Base-by-base conservation (phyloP, 1,140 invertebrate species). In the Pseudoatta argentina region DNA sequence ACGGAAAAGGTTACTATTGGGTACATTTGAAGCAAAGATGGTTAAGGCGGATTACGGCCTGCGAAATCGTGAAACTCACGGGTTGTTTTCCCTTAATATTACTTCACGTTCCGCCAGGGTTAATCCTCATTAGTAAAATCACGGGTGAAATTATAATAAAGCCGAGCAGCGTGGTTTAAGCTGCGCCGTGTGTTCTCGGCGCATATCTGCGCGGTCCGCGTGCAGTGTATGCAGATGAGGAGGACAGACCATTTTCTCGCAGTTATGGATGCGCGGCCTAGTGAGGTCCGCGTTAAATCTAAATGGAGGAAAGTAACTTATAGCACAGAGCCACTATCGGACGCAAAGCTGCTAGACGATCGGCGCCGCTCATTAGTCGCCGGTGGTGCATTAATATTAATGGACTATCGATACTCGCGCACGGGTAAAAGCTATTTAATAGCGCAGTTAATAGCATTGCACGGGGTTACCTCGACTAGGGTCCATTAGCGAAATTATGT, bases 81-180 rank as follows among this genome's bases (percentile, higher is more conserved):
- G 51, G 21, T 78, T 77, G 71, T 66, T 76, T 87, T 87, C 66
- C 81, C 78, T 91, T 89, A 85, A 88, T 87, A 88, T 89, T 89
- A 89, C 87, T 91, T 85, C 81, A 88, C 57, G 69, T 57, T 21
- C 44, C 27, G 27, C 51, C 69, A 53, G 71, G 66, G 57, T 87
- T 88, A 89, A 91, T 89, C 85, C 87, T 87, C 87, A 91, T 91
- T 89, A 91, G 86, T 76, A 69, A 81, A 89, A 91, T 89, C 89
- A 89, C 85, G 71, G 53, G 51, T 78, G 79, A 88, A 89, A 89
- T 89, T 89, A 88, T 89, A 88, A 89, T 88, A 86, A 85, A 81
- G 67, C 87, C 57, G 64, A 59, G 75, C 71, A 51, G n/a, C 14
- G 24, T 59, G 53, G 77, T 59, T 67, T n/a, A 61, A 73, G 53